Evolutionary conservation across 2,888 invertebrate species (phyloP).

Genomic region (Argyresthia goedartella): DNA sequence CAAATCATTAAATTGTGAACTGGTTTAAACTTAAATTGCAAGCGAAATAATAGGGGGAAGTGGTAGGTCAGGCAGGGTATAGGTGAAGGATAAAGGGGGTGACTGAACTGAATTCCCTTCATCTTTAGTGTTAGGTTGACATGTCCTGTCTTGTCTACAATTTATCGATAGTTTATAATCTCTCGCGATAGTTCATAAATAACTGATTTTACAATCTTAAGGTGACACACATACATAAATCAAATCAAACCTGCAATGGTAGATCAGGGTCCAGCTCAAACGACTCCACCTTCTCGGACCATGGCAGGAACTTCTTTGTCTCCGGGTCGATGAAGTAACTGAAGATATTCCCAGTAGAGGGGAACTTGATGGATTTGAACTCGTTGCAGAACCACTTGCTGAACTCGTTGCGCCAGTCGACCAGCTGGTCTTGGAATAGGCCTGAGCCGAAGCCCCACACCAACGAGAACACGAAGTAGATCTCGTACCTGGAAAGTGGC

Average conservation of each 20-base stretch:
- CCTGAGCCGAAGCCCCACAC: constrained; percentile 96
- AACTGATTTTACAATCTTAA: too few species aligned
- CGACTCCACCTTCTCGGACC: constrained; percentile 83
- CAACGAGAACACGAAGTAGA: constrained; percentile 90
- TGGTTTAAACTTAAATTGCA: too few species aligned
- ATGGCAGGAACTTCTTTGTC: constrained; percentile 86
- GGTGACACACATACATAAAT: too few species aligned
- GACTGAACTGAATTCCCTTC: too few species aligned
- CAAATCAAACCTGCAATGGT: constrained; percentile 85
- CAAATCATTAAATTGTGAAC: too few species aligned
- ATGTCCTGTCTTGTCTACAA: too few species aligned
- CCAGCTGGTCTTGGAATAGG: constrained; percentile 90
- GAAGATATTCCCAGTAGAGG: constrained; percentile 85
- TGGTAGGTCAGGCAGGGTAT: too few species aligned
- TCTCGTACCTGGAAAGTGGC: constrained; percentile 76
- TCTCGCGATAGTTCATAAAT: too few species aligned
- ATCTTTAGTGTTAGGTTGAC: too few species aligned
- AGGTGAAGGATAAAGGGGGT: too few species aligned
- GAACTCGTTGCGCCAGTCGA: constrained; percentile 94
- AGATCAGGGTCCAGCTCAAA: constrained; percentile 90
- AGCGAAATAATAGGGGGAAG: too few species aligned
- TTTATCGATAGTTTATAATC: too few species aligned
- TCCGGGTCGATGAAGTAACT: constrained; percentile 91
- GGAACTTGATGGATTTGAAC: constrained; percentile 93
- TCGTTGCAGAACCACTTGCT: constrained; percentile 96